A percentile compares a stretch with the other conserved stretches of the same genome.
These are phyloP conservation scores for Goniozus legneri DNA, from an alignment of 1,140 invertebrate genomes.

Conservation along the genomic window DNA sequence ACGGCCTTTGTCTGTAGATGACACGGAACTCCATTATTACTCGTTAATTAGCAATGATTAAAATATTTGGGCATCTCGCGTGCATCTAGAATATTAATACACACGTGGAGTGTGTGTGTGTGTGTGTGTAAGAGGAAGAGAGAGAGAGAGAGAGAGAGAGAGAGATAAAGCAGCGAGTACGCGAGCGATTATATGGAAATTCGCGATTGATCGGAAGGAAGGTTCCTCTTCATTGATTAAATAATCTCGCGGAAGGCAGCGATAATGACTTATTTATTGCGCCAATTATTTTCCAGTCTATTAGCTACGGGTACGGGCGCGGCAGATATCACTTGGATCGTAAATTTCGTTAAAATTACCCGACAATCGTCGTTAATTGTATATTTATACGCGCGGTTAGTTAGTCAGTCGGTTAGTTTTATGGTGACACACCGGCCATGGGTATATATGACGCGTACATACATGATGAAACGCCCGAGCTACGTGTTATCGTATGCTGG, in stretches of 20 bases:
- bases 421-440: conserved; percentile 12
- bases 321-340: conserved; percentile 21
- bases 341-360: conserved; percentile 29
- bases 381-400: conserved; percentile 24
- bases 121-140: conserved; percentile 11
- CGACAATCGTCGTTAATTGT: conserved; percentile 29
- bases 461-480: conserved; percentile 15
- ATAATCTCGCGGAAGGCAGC: conserved; percentile 41
- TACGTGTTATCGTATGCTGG: conserved; percentile 12
- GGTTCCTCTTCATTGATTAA: conserved; percentile 48
- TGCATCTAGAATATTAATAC: conserved; percentile 54
- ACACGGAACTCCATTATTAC: conserved; percentile 54
- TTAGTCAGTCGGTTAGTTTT: conserved; percentile 22
- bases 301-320: conserved; percentile 31
- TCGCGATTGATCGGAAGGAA: conserved; percentile 39
- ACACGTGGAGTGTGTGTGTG: conserved; percentile 36
- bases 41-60: conserved; percentile 55
- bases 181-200: conserved; percentile 53
- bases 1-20: conserved; percentile 12
- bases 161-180: too few relatives aligned
- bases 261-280: conserved; percentile 55
- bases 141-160: too few relatives aligned
- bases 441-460: neutral
- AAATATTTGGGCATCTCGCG: conserved; percentile 55
- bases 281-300: conserved; percentile 47